Conservation (phyloP, 2,113 vertebrate species). For the Pomatostomus ruficeps region DNA sequence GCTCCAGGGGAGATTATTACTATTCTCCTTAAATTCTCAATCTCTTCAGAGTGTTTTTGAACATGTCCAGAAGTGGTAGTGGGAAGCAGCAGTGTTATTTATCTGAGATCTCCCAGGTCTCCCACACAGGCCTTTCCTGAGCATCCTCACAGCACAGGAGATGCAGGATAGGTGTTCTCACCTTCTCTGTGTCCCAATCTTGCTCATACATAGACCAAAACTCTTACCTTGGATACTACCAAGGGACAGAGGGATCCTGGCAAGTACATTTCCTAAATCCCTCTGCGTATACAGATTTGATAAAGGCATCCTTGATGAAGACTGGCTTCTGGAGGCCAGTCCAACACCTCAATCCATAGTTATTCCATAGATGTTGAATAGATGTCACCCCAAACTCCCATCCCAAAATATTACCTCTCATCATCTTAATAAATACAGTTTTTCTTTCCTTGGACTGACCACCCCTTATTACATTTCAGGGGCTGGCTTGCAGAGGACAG, state of each 20-base stretch:
- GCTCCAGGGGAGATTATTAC: neutral
- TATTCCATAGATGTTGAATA: neutral
- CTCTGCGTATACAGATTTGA: neutral
- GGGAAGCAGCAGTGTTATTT: neutral
- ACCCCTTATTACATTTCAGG: neutral
- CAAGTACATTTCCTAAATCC: neutral
- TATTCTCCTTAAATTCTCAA: neutral
- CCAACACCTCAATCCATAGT: neutral
- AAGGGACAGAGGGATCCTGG: neutral
- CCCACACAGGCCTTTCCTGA: neutral
- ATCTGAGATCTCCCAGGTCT: neutral
- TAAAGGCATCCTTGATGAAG: neutral
- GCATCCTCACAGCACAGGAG: neutral
- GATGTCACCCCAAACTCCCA: neutral
- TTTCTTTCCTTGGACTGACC: neutral
- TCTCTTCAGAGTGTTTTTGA: neutral
- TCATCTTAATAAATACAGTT: neutral
- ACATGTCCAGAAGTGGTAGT: fast-evolving
- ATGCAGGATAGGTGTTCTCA: neutral
- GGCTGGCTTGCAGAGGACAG: conserved; percentile 9
- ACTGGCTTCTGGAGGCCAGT: neutral
- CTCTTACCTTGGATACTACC: neutral
- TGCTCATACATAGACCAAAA: fast-evolving
- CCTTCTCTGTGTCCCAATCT: neutral
- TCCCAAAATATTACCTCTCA: neutral